These are phyloP conservation scores for Terebella lapidaria DNA, from an alignment of 2,888 invertebrate genomes.

Conservation along the genomic window DNA sequence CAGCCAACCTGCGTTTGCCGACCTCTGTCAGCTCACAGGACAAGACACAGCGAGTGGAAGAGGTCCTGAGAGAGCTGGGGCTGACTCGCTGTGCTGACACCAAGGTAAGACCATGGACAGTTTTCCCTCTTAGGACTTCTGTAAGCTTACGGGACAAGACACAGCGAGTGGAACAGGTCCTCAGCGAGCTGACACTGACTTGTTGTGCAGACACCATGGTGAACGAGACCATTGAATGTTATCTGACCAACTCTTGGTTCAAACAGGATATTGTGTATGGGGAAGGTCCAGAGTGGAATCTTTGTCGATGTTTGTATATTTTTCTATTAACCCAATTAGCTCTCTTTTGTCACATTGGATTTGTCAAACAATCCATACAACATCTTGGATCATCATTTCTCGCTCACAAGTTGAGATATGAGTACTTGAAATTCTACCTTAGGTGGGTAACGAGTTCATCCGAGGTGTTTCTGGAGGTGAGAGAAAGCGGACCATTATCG, in stretches of 20 bases:
- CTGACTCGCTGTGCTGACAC: slow-evolving; percentile 44
- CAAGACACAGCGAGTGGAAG: slow-evolving; percentile 35
- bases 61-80: slow-evolving; percentile 46
- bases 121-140: slow-evolving; percentile 40
- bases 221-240: too few relatives aligned
- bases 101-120: too few relatives aligned
- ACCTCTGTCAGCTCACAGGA: slow-evolving; percentile 25
- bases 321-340: too few relatives aligned
- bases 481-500: slow-evolving; percentile 50
- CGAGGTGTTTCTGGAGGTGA: slow-evolving; percentile 53
- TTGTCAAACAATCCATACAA: too few relatives aligned
- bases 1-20: slow-evolving; percentile 47
- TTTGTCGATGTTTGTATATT: too few relatives aligned
- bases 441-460: slow-evolving; percentile 50
- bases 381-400: too few relatives aligned
- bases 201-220: too few relatives aligned
- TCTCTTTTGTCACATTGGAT: too few relatives aligned
- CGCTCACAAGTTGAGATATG: too few relatives aligned
- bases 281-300: too few relatives aligned
- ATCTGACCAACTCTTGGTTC: too few relatives aligned
- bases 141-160: slow-evolving; percentile 29
- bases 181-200: slow-evolving; percentile 47
- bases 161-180: slow-evolving; percentile 37
- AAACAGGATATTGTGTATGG: too few relatives aligned
- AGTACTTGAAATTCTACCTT: background rate